phyloP scores from a whole-genome alignment of 2,797 vertebrate species.

The Pseudotriccus pelzelni region DNA sequence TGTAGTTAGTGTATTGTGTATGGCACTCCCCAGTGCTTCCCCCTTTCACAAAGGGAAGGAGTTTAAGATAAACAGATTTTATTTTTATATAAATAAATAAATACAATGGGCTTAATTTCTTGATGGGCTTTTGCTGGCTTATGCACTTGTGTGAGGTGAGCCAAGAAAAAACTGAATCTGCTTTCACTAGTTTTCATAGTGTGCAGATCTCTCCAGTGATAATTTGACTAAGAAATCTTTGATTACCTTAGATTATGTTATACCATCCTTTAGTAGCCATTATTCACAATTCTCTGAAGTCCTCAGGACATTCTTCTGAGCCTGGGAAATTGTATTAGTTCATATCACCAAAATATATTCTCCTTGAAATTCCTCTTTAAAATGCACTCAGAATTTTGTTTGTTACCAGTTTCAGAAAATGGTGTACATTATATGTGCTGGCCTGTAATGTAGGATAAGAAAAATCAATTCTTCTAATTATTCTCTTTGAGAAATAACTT shows the following conservation, averaged over 20 bases:
- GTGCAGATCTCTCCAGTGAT: neutral
- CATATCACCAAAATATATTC: neutral
- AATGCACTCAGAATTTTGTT: neutral
- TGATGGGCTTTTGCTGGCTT: neutral
- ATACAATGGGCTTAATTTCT: neutral
- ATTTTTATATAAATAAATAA: neutral
- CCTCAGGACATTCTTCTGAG: neutral
- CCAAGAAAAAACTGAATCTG: neutral
- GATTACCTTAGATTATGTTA: neutral
- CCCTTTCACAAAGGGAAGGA: neutral
- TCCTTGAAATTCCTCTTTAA: neutral
- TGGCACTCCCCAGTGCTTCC: neutral
- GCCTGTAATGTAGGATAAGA: neutral
- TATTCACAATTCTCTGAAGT: neutral
- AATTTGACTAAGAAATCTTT: neutral
- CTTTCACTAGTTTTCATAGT: neutral
- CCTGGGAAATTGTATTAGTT: neutral
- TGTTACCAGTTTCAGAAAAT: neutral
- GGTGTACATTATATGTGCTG: neutral
- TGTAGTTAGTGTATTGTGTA: slow-evolving; percentile 38
- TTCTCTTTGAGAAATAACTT: neutral
- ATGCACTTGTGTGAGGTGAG: neutral
- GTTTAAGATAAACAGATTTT: slow-evolving; percentile 8
- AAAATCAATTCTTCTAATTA: neutral
- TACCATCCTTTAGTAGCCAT: neutral